Evolutionary conservation across 2,797 vertebrate genomes (phyloP).

Genomic region (Eidolon dupreanum): DNA sequence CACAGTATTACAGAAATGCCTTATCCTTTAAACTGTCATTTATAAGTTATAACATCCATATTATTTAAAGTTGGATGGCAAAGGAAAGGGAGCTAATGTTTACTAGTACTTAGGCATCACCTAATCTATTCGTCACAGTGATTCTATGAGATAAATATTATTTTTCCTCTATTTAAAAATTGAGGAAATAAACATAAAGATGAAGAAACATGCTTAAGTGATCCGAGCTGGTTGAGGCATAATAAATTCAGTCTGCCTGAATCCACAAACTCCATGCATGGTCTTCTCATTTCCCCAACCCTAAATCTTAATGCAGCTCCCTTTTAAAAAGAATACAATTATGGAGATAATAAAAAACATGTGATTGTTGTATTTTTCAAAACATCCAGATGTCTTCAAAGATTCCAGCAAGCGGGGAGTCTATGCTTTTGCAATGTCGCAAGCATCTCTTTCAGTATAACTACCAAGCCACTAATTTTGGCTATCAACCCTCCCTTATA

Average conservation of each 20-base stretch:
- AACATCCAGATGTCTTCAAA: slow-evolving; percentile 39
- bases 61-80: not conserved
- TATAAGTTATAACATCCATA: not conserved
- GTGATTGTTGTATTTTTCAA: slow-evolving; percentile 21
- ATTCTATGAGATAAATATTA: not conserved
- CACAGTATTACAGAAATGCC: not conserved
- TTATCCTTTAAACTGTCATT: not conserved
- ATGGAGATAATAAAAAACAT: slow-evolving; percentile 14
- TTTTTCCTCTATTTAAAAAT: not conserved
- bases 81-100: not conserved
- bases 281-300: not conserved
- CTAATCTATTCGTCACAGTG: not conserved
- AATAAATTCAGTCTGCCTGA: not conserved
- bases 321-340: not conserved
- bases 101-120: not conserved
- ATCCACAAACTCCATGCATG: not conserved
- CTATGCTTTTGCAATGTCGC: not conserved
- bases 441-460: slow-evolving; percentile 48
- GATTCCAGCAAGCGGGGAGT: not conserved
- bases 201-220: not conserved
- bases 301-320: not conserved
- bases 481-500: slow-evolving; percentile 38
- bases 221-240: not conserved
- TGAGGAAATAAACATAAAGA: not conserved
- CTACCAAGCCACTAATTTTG: slow-evolving; percentile 49